These are phyloP conservation scores for Drosophila sp. DNA, from an alignment of 1,140 invertebrate genomes.

Conservation along the genomic window DNA sequence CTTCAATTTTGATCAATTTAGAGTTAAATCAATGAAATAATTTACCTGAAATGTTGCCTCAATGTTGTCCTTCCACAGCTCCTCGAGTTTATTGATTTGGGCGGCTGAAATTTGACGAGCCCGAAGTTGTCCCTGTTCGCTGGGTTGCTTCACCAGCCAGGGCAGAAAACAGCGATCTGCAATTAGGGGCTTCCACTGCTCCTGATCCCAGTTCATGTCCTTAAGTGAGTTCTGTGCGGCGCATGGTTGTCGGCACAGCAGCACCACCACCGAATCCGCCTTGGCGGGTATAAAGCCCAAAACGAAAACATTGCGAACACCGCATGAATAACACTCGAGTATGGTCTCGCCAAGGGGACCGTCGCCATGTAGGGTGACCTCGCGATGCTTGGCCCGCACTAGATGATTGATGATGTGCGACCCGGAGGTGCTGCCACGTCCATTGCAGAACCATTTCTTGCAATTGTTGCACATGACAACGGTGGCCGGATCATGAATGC, in stretches of 20 bases:
- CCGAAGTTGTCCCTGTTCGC: constrained; percentile 97
- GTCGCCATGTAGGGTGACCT: constrained; percentile 98
- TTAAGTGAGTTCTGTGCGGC: constrained; percentile 97
- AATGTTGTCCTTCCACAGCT: constrained; percentile 99
- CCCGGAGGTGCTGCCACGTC: constrained; percentile 98
- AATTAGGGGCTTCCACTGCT: constrained; percentile 99
- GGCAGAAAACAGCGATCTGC: constrained; percentile 97
- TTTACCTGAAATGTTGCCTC: constrained; percentile 95
- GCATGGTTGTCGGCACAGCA: constrained; percentile 98
- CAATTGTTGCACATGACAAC: constrained; percentile 99
- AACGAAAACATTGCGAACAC: constrained; percentile 98
- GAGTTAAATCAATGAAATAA: too few relatives aligned
- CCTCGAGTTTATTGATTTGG: constrained; percentile 99
- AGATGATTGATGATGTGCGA: constrained; percentile 99
- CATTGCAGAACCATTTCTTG: constrained; percentile 99
- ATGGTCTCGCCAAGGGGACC: constrained; percentile 98
- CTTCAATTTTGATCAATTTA: too few relatives aligned
- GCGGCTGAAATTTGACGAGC: constrained; percentile 97
- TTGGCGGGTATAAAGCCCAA: constrained; percentile 99
- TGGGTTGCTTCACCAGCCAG: constrained; percentile 98
- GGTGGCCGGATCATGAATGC: constrained; percentile 98
- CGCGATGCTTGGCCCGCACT: constrained; percentile 99
- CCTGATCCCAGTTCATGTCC: constrained; percentile 99
- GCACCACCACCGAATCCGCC: constrained; percentile 99
- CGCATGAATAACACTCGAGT: constrained; percentile 99